A percentile compares a stretch with the other conserved stretches of the same genome.
phyloP scores from a whole-genome alignment of 2,888 invertebrate species.

The Limnephilus auricula region DNA sequence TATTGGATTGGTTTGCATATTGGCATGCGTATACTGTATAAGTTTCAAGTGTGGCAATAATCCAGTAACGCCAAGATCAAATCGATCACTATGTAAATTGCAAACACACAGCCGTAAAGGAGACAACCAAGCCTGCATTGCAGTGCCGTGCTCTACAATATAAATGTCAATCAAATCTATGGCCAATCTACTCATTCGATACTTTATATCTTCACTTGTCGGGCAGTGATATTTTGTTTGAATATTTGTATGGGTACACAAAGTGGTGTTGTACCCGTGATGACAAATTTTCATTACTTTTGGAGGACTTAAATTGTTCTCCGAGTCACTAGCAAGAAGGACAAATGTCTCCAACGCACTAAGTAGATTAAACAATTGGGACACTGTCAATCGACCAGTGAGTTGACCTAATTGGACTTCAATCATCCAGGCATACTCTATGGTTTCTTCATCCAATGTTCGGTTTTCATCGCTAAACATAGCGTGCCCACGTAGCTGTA shows the following conservation, averaged over 20 bases:
- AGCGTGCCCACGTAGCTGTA: constrained; percentile 95
- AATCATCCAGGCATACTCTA: constrained; percentile 98
- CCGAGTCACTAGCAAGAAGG: constrained; percentile 90
- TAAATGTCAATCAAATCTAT: constrained; percentile 94
- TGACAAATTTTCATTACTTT: constrained; percentile 87
- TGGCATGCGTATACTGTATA: constrained; percentile 82
- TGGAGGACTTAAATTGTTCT: constrained; percentile 93
- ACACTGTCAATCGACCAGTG: constrained; percentile 92
- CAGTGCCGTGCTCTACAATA: constrained; percentile 92
- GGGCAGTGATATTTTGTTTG: constrained; percentile 87
- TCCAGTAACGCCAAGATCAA: constrained; percentile 92
- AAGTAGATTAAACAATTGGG: constrained; percentile 92
- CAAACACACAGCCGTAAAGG: constrained; percentile 93
- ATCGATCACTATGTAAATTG: constrained; percentile 95
- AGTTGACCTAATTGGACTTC: constrained; percentile 96
- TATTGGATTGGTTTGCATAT: constrained; percentile 77
- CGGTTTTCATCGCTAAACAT: constrained; percentile 97
- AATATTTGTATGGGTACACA: constrained; percentile 83
- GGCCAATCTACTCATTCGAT: constrained; percentile 93
- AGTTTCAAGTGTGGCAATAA: constrained; percentile 86
- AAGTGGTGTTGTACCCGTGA: constrained; percentile 84
- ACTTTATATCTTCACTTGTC: constrained; percentile 91
- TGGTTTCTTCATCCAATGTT: constrained; percentile 93
- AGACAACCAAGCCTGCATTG: constrained; percentile 91
- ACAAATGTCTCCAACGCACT: constrained; percentile 93